Evolutionary conservation across 2,113 vertebrate genomes (phyloP).

Genomic region (Microtus oregoni): DNA sequence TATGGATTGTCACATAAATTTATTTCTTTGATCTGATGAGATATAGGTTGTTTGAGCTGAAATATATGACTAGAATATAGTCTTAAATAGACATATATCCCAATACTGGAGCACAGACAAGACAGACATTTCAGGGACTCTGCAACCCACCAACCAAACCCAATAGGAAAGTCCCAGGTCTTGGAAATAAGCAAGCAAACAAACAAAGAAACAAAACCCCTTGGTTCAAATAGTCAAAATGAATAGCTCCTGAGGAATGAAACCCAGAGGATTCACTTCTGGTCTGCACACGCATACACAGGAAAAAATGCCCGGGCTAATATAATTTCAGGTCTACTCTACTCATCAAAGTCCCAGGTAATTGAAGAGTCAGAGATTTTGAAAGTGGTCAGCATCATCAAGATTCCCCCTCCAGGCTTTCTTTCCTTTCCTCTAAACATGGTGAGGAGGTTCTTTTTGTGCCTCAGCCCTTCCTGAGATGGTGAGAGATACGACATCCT

Average conservation of each 20-base stretch:
- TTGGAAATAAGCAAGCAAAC: neutral
- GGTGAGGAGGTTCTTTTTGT: neutral
- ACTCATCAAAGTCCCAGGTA: neutral
- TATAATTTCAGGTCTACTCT: neutral
- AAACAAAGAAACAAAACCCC: neutral
- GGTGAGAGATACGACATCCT: conserved; percentile 22
- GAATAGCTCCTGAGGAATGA: neutral
- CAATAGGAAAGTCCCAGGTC: neutral
- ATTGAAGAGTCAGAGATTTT: neutral
- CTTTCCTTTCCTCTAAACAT: neutral
- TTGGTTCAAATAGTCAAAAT: neutral
- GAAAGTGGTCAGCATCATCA: neutral
- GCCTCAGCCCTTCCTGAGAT: neutral
- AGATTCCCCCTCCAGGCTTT: neutral
- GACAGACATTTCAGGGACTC: neutral
- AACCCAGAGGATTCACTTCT: neutral
- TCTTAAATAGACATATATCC: neutral
- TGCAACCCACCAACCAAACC: neutral
- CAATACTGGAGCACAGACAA: neutral
- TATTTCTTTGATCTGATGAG: neutral
- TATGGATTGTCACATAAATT: neutral
- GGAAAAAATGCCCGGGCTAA: neutral
- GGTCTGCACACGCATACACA: neutral
- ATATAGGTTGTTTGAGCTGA: neutral
- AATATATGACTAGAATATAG: neutral